phyloP scores from a whole-genome alignment of 1,140 invertebrate genomes.

The Lordiphosa collinella region DNA sequence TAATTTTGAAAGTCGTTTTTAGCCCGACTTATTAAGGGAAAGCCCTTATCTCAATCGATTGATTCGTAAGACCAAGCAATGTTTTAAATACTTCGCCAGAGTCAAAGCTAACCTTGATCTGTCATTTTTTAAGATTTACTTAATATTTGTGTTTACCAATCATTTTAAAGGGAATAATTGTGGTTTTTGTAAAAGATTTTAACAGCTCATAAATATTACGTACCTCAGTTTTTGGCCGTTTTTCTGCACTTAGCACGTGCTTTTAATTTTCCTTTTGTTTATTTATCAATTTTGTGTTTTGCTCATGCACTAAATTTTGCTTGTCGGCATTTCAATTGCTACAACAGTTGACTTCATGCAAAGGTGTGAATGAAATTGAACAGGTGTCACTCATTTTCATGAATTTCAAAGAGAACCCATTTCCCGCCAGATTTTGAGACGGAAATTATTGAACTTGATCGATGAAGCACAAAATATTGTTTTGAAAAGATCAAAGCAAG shows the following conservation, averaged over 20 bases:
- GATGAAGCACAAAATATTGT: constrained; percentile 17
- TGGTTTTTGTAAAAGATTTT: constrained; percentile 4
- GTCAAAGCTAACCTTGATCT: too few relatives aligned
- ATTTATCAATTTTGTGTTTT: constrained; percentile 7
- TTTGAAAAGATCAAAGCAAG: constrained; percentile 35
- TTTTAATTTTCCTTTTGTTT: constrained; percentile 21
- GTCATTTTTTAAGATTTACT: too few relatives aligned
- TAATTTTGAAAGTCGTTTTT: too few relatives aligned
- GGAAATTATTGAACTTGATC: constrained; percentile 38
- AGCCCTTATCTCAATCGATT: too few relatives aligned
- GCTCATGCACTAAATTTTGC: background rate
- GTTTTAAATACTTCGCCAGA: too few relatives aligned
- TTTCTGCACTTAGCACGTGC: constrained; percentile 12
- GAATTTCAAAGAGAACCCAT: too few relatives aligned
- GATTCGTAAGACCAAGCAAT: too few relatives aligned
- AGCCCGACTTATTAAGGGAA: too few relatives aligned
- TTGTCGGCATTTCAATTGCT: constrained; percentile 9
- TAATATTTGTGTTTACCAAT: too few relatives aligned
- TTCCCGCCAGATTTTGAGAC: background rate
- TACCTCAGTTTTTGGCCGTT: background rate
- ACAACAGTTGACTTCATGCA: constrained; percentile 13
- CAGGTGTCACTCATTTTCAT: constrained; percentile 44
- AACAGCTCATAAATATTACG: background rate
- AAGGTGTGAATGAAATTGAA: constrained; percentile 54
- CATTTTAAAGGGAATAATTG: too few relatives aligned